A percentile compares a stretch with the other conserved stretches of the same genome.
These are phyloP conservation scores for Metellina segmentata DNA, from an alignment of 2,888 invertebrate genomes.

Conservation along the genomic window DNA sequence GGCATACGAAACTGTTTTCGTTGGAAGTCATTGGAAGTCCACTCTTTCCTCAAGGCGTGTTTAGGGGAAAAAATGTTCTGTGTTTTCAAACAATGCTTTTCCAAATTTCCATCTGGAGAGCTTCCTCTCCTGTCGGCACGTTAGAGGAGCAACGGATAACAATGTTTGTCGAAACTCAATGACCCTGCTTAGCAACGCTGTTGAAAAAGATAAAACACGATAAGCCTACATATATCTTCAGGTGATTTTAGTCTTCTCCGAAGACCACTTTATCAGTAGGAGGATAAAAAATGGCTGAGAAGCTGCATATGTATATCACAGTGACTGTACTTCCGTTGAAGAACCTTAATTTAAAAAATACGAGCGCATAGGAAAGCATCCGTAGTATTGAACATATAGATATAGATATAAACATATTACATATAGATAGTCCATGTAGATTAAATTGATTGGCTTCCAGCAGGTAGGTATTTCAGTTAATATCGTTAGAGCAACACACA, in stretches of 20 bases:
- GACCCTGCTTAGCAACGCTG: slow-evolving; percentile 21
- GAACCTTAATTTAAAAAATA: too few relatives aligned
- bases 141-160: slow-evolving; percentile 5
- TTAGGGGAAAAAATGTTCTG: background rate
- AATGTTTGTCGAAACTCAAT: slow-evolving; percentile 11
- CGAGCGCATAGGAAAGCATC: too few relatives aligned
- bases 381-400: too few relatives aligned
- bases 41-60: background rate
- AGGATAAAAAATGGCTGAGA: background rate
- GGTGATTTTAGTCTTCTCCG: background rate
- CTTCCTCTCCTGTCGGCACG: background rate
- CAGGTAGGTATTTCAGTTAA: too few relatives aligned
- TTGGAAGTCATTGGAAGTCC: too few relatives aligned
- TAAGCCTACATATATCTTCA: background rate
- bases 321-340: background rate
- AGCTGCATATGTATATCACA: background rate
- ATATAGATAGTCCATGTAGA: too few relatives aligned
- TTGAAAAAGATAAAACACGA: background rate
- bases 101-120: background rate
- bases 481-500: too few relatives aligned
- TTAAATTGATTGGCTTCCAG: too few relatives aligned
- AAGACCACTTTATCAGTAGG: background rate
- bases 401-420: too few relatives aligned
- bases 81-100: background rate
- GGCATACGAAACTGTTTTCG: too few relatives aligned